phyloP scores from a whole-genome alignment of 1,140 invertebrate species.

The Xylocopa sonorina region DNA sequence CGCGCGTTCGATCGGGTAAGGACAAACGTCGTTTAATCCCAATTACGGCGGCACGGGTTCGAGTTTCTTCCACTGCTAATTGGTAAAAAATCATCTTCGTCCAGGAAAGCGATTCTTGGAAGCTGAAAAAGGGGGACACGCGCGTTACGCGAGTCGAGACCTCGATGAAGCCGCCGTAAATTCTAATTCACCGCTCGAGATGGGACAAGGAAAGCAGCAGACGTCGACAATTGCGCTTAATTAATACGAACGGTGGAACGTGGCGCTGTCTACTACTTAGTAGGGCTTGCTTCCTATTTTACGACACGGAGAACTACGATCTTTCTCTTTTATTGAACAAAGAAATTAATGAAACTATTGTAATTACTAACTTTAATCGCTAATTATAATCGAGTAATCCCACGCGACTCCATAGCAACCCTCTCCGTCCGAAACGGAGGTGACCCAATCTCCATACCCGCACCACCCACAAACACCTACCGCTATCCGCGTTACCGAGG shows the following conservation, averaged over 20 bases:
- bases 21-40: constrained; percentile 35
- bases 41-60: constrained; percentile 33
- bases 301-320: too few species aligned
- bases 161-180: constrained; percentile 68
- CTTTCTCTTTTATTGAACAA: too few species aligned
- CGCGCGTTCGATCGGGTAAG: constrained; percentile 4
- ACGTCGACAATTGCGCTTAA: constrained; percentile 75
- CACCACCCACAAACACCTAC: neutral
- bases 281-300: constrained; percentile 2
- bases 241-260: constrained; percentile 63
- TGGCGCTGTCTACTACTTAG: constrained; percentile 15
- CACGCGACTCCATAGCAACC: too few species aligned
- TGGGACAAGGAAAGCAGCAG: constrained; percentile 66
- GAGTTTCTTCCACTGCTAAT: constrained; percentile 43
- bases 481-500: neutral
- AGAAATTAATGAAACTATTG: too few species aligned
- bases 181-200: constrained; percentile 71
- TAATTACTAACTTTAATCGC: too few species aligned
- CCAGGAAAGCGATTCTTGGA: constrained; percentile 48
- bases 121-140: constrained; percentile 38
- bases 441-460: neutral
- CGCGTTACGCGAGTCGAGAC: constrained; percentile 35
- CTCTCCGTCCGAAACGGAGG: neutral
- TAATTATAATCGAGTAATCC: too few species aligned
- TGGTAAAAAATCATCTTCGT: constrained; percentile 47